These are phyloP conservation scores for Trypoxylon attenuatum DNA, from an alignment of 2,888 invertebrate genomes.

Conservation along the genomic window DNA sequence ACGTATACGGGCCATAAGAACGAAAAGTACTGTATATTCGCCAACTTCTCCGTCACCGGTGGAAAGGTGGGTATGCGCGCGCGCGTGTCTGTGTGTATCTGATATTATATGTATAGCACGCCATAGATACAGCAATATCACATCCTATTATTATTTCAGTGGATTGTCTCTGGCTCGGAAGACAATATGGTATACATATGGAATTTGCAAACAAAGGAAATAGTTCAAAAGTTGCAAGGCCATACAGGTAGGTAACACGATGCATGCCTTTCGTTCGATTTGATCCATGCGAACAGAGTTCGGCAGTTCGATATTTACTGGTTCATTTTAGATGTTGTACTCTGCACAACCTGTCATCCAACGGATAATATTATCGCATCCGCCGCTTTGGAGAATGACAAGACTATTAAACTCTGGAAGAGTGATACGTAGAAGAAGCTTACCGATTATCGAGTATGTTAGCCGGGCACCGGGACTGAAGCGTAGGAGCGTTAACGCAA, in stretches of 20 bases:
- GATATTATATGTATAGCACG: too few relatives aligned
- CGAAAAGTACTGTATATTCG: slow-evolving; percentile 99
- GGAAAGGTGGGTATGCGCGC: slow-evolving; percentile 92
- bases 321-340: slow-evolving; percentile 84
- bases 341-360: slow-evolving; percentile 99
- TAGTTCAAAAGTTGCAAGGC: slow-evolving; percentile 97
- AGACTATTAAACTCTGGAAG: slow-evolving; percentile 99
- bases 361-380: slow-evolving; percentile 99
- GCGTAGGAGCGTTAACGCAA: too few relatives aligned
- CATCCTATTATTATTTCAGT: slow-evolving; percentile 77
- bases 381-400: slow-evolving; percentile 98
- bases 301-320: neutral
- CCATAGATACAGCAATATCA: neutral
- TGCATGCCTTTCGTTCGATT: neutral
- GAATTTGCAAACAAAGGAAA: slow-evolving; percentile 99
- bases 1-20: slow-evolving; percentile 99
- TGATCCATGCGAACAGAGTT: neutral
- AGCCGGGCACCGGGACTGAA: too few relatives aligned
- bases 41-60: slow-evolving; percentile 99
- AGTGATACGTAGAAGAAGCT: slow-evolving; percentile 86
- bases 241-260: slow-evolving; percentile 85
- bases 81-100: too few relatives aligned
- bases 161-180: slow-evolving; percentile 99
- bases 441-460: neutral
- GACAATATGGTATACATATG: slow-evolving; percentile 99